These are phyloP conservation scores for Gymnorhina tibicen DNA, from an alignment of 2,113 vertebrate genomes.

Conservation along the genomic window DNA sequence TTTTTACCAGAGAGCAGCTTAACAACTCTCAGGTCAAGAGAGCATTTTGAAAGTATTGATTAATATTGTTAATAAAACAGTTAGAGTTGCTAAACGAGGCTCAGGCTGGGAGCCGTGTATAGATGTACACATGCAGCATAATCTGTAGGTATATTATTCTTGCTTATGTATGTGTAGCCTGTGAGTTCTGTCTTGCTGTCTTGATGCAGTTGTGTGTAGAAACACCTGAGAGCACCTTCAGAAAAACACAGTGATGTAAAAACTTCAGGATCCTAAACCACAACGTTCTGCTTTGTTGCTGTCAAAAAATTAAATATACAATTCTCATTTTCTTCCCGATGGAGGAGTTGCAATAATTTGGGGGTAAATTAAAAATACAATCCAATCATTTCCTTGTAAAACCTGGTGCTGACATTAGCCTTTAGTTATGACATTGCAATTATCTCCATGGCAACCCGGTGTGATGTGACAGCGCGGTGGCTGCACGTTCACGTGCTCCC, in stretches of 20 bases:
- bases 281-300: background rate
- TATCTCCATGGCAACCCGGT: slow-evolving; percentile 72
- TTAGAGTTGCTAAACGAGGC: slow-evolving; percentile 4
- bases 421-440: slow-evolving; percentile 65
- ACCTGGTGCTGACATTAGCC: slow-evolving; percentile 65
- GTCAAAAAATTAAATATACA: slow-evolving; percentile 46
- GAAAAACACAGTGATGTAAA: background rate
- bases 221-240: background rate
- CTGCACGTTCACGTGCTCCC: slow-evolving; percentile 44
- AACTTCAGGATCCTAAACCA: slow-evolving; percentile 18
- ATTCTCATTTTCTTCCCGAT: slow-evolving; percentile 67
- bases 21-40: slow-evolving; percentile 27
- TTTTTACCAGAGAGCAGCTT: slow-evolving; percentile 39
- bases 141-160: background rate
- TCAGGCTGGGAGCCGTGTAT: background rate
- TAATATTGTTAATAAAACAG: slow-evolving; percentile 52
- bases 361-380: slow-evolving; percentile 72
- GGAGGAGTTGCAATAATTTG: slow-evolving; percentile 62
- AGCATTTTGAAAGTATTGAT: slow-evolving; percentile 53
- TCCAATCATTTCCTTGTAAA: slow-evolving; percentile 63
- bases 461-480: slow-evolving; percentile 34
- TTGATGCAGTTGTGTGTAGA: background rate
- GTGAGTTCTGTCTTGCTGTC: background rate
- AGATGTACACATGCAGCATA: background rate
- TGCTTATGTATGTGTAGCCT: background rate